Base-by-base conservation (phyloP, 2,113 vertebrate genomes). In the Pelvicachromis taeniatus region DNA sequence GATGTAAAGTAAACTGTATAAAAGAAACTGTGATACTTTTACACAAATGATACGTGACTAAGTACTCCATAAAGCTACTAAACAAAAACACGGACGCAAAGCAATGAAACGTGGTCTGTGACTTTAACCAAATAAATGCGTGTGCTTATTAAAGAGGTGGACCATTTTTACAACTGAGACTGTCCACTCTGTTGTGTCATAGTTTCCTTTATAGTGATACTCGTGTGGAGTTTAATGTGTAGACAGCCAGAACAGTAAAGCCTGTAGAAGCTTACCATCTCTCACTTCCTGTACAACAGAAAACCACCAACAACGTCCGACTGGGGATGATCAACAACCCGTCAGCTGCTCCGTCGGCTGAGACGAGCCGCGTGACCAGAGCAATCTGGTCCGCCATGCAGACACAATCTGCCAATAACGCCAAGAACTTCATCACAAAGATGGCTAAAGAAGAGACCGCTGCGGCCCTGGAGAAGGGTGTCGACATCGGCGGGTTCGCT, bases 391-490 rank as follows among this genome's bases (percentile, higher is more conserved):
- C 97, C 21, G 97, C 98, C 90, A 96, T 99, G 54, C 98, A 99
- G 92, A 99, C 98, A 1, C 99, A 99, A 84, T 97, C 95, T 0
- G 97, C 98, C 63, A 99, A 96, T 89, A 97, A 97, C 17, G 98
- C 98, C 88, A 99, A 99, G 95, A 99, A 99, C 93, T 99, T 99
- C 94, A 98, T 99, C 95, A 99, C 98, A 87, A 99, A 99, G 94
- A 93, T 99, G 96, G 93, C 96, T 12, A 99, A 99, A 90, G 97
- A 99, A 73, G 98, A 99, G 85, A 97, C 94, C 0, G 97, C 97
- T 2, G 87, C 94, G 1, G 96, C 96, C 1, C 80, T 99, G 91
- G 95, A 96, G 5, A 91, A 90, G 3, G 98, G 98, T 78, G 88
- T 89, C 0, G 95, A 97, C 80, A 90, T 98, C 1, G 56, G 84